Percentiles rank a stretch among this genome's conserved stretches.
These are phyloP conservation scores for Gnathonemus echidnorhynchus DNA, from an alignment of 2,113 vertebrate species.

Conservation along the genomic window DNA sequence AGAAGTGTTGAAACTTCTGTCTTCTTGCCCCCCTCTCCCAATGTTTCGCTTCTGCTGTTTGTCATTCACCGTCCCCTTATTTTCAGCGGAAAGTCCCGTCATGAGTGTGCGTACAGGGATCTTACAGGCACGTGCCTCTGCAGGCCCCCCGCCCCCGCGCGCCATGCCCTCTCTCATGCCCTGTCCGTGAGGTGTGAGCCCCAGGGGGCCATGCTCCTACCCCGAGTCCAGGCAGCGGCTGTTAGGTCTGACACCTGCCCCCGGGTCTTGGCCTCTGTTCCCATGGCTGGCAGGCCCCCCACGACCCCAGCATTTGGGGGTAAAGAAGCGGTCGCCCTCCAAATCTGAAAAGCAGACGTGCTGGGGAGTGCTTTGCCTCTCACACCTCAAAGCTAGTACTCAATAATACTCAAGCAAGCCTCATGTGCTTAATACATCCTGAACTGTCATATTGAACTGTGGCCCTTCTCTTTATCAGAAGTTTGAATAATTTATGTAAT, in stretches of 20 bases:
- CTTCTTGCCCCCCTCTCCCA: not conserved
- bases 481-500: not conserved
- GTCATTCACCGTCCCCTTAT: not conserved
- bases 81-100: not conserved
- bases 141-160: not conserved
- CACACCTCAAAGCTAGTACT: not conserved
- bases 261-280: conserved; percentile 15
- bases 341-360: not conserved
- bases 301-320: not conserved
- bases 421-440: not conserved
- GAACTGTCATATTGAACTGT: not conserved
- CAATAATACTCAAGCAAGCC: not conserved
- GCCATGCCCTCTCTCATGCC: conserved; percentile 30
- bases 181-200: conserved; percentile 29
- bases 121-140: not conserved
- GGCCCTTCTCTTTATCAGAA: not conserved
- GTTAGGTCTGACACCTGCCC: conserved; percentile 34
- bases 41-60: not conserved
- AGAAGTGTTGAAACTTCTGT: not conserved
- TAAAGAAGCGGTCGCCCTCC: not conserved
- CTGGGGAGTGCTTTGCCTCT: not conserved
- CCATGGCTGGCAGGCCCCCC: not conserved
- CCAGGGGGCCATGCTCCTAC: conserved; percentile 20
- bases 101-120: not conserved
- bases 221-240: conserved; percentile 12